phyloP scores from a whole-genome alignment of 2,797 vertebrate species.

The Echeneis naucrates region DNA sequence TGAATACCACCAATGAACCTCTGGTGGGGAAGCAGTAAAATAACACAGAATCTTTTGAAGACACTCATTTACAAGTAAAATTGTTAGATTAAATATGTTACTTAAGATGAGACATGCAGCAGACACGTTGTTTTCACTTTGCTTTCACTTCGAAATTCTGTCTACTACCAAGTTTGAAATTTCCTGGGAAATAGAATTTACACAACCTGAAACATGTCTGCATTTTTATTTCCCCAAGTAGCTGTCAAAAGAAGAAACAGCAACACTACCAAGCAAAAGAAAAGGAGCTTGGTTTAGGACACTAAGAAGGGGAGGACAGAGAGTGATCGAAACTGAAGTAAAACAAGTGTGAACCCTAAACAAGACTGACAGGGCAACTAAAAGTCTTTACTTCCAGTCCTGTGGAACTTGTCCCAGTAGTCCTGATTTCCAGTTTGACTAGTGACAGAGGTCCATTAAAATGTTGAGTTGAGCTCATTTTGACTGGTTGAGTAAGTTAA shows the following conservation, averaged over 20 bases:
- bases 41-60: not conserved
- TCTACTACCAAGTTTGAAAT: not conserved
- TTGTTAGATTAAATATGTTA: too few relatives aligned
- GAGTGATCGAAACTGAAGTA: not conserved
- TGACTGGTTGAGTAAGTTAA: too few relatives aligned
- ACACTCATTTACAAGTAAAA: constrained; percentile 1
- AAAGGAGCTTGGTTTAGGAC: not conserved
- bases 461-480: too few relatives aligned
- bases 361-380: too few relatives aligned
- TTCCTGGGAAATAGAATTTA: not conserved
- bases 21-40: not conserved
- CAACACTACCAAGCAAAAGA: too few relatives aligned
- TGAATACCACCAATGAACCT: not conserved
- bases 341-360: too few relatives aligned
- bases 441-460: too few relatives aligned
- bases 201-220: not conserved
- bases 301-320: not conserved
- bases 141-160: not conserved
- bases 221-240: not conserved
- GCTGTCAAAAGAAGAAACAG: not conserved
- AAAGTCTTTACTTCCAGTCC: too few relatives aligned
- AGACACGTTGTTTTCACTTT: too few relatives aligned
- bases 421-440: too few relatives aligned
- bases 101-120: not conserved
- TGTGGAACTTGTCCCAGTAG: too few relatives aligned